A percentile compares a stretch with the other conserved stretches of the same genome.
These are phyloP conservation scores for Drosophila testacea DNA, from an alignment of 2,888 invertebrate genomes.

Conservation along the genomic window DNA sequence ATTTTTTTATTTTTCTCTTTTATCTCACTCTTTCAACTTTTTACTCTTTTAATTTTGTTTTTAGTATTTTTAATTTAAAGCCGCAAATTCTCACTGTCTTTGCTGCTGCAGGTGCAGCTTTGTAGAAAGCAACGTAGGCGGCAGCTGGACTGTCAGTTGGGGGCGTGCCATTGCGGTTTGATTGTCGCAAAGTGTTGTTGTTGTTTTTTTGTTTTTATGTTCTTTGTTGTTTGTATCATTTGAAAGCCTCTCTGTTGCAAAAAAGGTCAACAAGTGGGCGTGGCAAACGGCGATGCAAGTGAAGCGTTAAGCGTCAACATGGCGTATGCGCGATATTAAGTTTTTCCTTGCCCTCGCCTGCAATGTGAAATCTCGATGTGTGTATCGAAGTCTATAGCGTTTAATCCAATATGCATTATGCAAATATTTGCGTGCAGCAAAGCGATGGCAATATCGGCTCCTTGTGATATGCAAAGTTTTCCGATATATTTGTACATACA, in stretches of 20 bases:
- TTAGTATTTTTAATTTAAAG: conserved; percentile 39
- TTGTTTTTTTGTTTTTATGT: conserved; percentile 24
- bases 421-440: conserved; percentile 45
- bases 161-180: conserved; percentile 42
- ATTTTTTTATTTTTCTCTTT: conserved; percentile 4
- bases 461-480: conserved; percentile 18
- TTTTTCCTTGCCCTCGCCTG: conserved; percentile 1
- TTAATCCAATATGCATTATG: conserved; percentile 36
- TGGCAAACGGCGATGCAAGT: conserved; percentile 21
- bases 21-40: conserved; percentile 5
- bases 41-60: background rate
- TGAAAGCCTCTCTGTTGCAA: conserved; percentile 11
- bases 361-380: conserved; percentile 1
- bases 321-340: conserved; percentile 46
- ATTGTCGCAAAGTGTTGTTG: conserved; percentile 39
- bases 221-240: conserved; percentile 32
- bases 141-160: conserved; percentile 7
- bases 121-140: too few species aligned
- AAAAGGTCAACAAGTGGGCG: conserved; percentile 52
- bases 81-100: conserved; percentile 34
- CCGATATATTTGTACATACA: background rate
- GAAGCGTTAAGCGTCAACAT: conserved; percentile 51
- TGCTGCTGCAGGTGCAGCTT: conserved; percentile 39
- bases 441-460: conserved; percentile 18
- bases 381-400: background rate